phyloP scores from a whole-genome alignment of 1,140 invertebrate genomes.

The Cryptotermes secundus region DNA sequence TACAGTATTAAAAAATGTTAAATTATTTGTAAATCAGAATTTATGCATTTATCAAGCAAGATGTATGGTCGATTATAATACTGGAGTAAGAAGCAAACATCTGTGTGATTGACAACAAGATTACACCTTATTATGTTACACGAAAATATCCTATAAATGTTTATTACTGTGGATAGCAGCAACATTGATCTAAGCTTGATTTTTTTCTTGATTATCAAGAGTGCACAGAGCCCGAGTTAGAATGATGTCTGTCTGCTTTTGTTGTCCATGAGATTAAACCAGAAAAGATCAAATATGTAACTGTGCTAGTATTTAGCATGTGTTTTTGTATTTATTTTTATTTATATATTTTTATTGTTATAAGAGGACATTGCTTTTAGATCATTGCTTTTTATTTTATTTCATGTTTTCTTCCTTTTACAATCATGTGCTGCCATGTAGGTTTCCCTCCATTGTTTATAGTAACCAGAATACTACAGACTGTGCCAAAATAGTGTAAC shows the following conservation, averaged over 20 bases:
- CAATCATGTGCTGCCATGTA: slow-evolving; percentile 12
- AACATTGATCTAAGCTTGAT: not conserved
- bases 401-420: slow-evolving; percentile 12
- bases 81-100: too few species aligned
- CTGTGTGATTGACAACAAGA: too few species aligned
- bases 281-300: slow-evolving; percentile 12
- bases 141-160: not conserved
- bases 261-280: slow-evolving; percentile 34
- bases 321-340: slow-evolving; percentile 32
- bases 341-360: slow-evolving; percentile 26
- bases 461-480: slow-evolving; percentile 27
- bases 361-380: slow-evolving; percentile 30
- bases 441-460: slow-evolving; percentile 20
- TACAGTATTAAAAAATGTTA: slow-evolving; percentile 9
- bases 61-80: not conserved
- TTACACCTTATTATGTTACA: not conserved
- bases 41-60: slow-evolving; percentile 3
- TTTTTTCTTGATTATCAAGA: not conserved
- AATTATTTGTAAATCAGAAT: slow-evolving; percentile 7
- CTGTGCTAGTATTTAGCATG: slow-evolving; percentile 23
- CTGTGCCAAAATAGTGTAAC: slow-evolving; percentile 34
- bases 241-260: slow-evolving; percentile 35
- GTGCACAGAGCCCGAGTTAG: not conserved
- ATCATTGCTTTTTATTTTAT: slow-evolving; percentile 7
- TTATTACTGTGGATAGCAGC: not conserved